Conservation (phyloP, 2,113 vertebrate species). For the Atrichornis clamosus region DNA sequence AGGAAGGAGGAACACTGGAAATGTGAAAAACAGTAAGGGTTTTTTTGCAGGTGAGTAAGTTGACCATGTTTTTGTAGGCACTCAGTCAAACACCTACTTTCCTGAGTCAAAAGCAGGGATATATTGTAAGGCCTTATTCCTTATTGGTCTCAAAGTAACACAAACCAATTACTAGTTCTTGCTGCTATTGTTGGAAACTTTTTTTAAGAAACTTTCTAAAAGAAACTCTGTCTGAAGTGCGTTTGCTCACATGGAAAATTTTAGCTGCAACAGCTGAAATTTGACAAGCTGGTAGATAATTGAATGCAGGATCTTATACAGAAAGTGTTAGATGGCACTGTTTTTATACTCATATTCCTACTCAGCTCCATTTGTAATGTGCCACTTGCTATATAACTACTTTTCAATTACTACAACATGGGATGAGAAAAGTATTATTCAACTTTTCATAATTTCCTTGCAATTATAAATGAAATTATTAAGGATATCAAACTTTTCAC, state of each 20-base stretch:
- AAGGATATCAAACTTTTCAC: background rate
- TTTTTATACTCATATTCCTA: background rate
- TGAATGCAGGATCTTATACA: background rate
- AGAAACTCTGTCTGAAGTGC: background rate
- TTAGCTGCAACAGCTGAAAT: conserved; percentile 12
- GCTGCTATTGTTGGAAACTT: background rate
- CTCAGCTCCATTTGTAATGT: background rate
- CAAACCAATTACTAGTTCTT: background rate
- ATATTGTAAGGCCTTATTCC: background rate
- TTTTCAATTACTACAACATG: background rate
- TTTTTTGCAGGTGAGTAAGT: background rate
- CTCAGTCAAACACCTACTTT: background rate
- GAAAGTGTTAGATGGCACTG: background rate
- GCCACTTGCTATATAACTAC: background rate
- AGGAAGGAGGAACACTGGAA: background rate
- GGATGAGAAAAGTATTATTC: background rate
- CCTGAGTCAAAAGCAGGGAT: background rate
- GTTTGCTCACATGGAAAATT: background rate
- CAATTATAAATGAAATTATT: background rate
- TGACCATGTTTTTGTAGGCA: background rate
- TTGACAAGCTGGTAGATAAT: background rate
- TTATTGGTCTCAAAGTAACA: background rate
- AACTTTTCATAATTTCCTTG: background rate
- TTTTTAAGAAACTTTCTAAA: background rate
- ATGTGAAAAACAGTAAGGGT: background rate